Percentiles rank a stretch among this genome's conserved stretches.
phyloP scores from a whole-genome alignment of 2,113 vertebrate genomes.

The Mellivora capensis region DNA sequence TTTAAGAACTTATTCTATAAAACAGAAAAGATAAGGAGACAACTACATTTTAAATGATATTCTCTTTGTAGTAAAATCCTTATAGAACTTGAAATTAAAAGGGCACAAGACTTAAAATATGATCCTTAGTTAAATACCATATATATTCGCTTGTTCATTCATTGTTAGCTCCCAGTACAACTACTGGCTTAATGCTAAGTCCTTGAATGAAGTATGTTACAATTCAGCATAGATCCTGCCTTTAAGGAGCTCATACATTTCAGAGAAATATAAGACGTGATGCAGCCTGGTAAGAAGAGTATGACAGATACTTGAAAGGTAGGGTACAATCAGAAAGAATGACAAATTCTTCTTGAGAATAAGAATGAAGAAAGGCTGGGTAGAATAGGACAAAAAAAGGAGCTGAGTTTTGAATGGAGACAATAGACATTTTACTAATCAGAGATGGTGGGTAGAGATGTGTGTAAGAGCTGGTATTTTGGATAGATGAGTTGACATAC shows the following conservation, averaged over 20 bases:
- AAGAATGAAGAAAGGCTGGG: background rate
- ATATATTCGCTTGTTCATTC: background rate
- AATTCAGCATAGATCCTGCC: background rate
- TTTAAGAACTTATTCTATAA: slow-evolving; percentile 18
- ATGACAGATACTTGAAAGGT: background rate
- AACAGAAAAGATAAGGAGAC: slow-evolving; percentile 16
- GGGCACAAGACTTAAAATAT: background rate
- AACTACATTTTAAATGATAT: background rate
- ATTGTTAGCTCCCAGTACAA: background rate
- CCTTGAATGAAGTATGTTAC: background rate
- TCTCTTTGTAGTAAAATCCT: background rate
- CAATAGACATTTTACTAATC: background rate
- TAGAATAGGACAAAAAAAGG: background rate
- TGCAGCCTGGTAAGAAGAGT: background rate
- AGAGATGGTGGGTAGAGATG: background rate
- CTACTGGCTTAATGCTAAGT: background rate
- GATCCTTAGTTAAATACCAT: background rate
- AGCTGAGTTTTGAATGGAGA: background rate
- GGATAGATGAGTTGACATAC: background rate
- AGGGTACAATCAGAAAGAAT: background rate
- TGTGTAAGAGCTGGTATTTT: background rate
- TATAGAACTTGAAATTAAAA: background rate
- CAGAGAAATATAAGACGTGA: background rate
- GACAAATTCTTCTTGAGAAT: background rate
- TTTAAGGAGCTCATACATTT: background rate